Evolutionary conservation across 2,113 vertebrate genomes (phyloP).

Genomic region (Nothoprocta pentlandii): DNA sequence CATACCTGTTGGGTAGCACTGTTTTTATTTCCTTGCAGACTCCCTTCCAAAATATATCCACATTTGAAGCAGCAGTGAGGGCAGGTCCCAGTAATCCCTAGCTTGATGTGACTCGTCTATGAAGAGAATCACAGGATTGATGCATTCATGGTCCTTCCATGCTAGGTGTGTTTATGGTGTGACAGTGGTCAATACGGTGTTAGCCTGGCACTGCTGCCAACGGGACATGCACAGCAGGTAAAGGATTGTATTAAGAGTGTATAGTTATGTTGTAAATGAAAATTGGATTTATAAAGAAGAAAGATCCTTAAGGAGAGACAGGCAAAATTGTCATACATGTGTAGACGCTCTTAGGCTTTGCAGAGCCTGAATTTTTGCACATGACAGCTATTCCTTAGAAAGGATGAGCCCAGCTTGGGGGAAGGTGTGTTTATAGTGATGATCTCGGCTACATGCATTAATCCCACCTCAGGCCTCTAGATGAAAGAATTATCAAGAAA

Average conservation of each 20-base stretch:
- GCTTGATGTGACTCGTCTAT: neutral
- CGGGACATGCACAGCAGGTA: accelerated
- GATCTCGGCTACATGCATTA: neutral
- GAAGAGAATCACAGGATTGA: neutral
- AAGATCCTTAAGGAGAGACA: neutral
- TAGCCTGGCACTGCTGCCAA: neutral
- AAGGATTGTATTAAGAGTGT: neutral
- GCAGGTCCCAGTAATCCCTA: neutral
- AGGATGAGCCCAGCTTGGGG: accelerated
- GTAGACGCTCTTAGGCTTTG: neutral
- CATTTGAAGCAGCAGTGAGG: neutral
- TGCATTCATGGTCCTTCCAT: accelerated
- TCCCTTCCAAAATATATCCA: neutral
- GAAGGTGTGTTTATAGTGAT: neutral
- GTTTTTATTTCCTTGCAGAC: neutral
- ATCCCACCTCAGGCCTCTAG: neutral
- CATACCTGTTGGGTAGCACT: constrained; percentile 6
- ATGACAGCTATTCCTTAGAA: neutral
- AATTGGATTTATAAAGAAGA: neutral
- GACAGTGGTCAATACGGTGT: neutral
- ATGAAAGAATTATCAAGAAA: neutral
- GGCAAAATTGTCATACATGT: neutral
- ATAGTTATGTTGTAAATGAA: neutral
- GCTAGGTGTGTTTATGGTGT: neutral
- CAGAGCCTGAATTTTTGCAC: neutral